These are phyloP conservation scores for Creontiades dilutus DNA, from an alignment of 2,888 invertebrate species.

Conservation along the genomic window DNA sequence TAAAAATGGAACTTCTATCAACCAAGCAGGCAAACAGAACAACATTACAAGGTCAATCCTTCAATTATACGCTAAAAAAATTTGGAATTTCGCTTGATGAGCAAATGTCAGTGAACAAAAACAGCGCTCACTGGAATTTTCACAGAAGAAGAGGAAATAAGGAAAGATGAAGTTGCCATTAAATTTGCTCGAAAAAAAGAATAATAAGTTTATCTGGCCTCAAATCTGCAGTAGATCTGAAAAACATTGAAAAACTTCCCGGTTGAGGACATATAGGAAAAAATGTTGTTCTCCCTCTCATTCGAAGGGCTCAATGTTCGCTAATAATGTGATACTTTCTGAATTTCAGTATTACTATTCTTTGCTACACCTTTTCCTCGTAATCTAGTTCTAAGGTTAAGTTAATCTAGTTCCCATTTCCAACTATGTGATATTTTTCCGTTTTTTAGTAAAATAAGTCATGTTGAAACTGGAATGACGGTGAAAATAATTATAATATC, in stretches of 20 bases:
- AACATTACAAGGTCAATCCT: no score
- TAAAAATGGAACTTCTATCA: neutral
- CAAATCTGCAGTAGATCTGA: neutral
- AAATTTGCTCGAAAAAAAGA: slow-evolving; percentile 24
- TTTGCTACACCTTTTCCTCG: no score
- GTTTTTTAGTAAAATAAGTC: neutral
- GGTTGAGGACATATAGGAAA: slow-evolving; percentile 12
- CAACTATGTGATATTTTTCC: neutral
- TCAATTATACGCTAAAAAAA: no score
- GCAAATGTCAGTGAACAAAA: no score
- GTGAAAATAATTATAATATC: neutral
- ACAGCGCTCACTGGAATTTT: no score
- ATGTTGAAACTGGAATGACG: neutral
- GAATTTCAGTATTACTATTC: neutral
- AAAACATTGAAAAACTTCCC: slow-evolving; percentile 21
- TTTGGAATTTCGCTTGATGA: no score
- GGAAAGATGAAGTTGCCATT: neutral
- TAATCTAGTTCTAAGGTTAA: neutral
- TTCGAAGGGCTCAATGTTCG: neutral
- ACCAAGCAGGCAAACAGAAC: neutral
- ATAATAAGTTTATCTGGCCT: no score
- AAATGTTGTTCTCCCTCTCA: slow-evolving; percentile 25
- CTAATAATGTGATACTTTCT: neutral
- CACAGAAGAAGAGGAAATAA: neutral
- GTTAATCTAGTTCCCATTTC: no score